phyloP scores from a whole-genome alignment of 1,140 invertebrate genomes.

The Apis dorsata region DNA sequence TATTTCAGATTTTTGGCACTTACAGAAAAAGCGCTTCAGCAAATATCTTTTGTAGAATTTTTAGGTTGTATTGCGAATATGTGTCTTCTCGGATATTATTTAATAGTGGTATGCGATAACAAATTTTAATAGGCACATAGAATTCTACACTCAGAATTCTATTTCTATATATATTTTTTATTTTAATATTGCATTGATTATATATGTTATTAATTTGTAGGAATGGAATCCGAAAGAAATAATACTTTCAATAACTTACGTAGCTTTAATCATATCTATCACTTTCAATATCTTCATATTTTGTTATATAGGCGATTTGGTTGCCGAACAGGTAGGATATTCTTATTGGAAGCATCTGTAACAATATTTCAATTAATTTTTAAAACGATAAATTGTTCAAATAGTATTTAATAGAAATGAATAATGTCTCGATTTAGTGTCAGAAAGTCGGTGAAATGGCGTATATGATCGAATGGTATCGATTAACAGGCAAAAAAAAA shows the following conservation, averaged over 20 bases:
- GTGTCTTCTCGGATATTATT: slow-evolving; percentile 70
- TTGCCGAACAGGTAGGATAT: slow-evolving; percentile 56
- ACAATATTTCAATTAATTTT: background rate
- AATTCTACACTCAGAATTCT: background rate
- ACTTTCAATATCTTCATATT: slow-evolving; percentile 67
- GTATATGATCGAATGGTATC: slow-evolving; percentile 64
- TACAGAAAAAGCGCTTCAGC: slow-evolving; percentile 59
- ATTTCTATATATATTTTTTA: no score
- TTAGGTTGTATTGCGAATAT: slow-evolving; percentile 67
- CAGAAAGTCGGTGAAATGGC: slow-evolving; percentile 52
- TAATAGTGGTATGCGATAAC: slow-evolving; percentile 57
- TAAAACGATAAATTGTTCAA: background rate
- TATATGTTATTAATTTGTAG: slow-evolving; percentile 42
- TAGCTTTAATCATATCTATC: slow-evolving; percentile 38
- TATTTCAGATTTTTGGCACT: slow-evolving; percentile 56
- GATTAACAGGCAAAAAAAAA: slow-evolving; percentile 44
- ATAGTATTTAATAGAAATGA: background rate
- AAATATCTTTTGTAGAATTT: slow-evolving; percentile 68
- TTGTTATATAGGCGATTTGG: slow-evolving; percentile 67
- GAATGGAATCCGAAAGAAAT: slow-evolving; percentile 49
- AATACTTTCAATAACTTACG: background rate
- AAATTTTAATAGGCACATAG: background rate
- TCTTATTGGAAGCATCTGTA: background rate
- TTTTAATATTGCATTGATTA: no score
- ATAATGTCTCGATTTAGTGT: slow-evolving; percentile 45